A percentile compares a stretch with the other conserved stretches of the same genome.
These are phyloP conservation scores for Gymnocheta viridis DNA, from an alignment of 2,888 invertebrate species.

Conservation along the genomic window DNA sequence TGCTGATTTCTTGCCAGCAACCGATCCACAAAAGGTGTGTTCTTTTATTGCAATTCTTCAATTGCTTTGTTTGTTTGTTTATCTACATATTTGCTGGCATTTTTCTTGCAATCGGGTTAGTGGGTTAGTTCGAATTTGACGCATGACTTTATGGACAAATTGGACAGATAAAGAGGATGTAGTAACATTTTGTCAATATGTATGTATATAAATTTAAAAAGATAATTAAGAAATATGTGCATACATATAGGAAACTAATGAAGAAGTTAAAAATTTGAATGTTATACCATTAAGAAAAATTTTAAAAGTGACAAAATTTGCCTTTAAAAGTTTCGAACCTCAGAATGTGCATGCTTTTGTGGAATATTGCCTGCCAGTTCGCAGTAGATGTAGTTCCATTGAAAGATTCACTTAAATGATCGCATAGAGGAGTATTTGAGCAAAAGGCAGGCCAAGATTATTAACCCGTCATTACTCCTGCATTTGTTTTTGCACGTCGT, in stretches of 20 bases:
- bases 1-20: not conserved
- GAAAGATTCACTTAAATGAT: too few species aligned
- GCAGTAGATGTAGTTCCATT: too few species aligned
- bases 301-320: too few species aligned
- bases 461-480: too few species aligned
- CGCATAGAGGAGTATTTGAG: too few species aligned
- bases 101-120: conserved; percentile 60
- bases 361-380: too few species aligned
- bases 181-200: conserved; percentile 8
- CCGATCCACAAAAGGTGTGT: conserved; percentile 65
- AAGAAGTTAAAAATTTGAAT: not conserved
- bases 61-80: conserved; percentile 12
- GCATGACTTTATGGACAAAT: conserved; percentile 68
- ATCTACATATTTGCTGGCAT: conserved; percentile 16
- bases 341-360: too few species aligned
- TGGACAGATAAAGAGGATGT: conserved; percentile 50
- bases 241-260: too few species aligned
- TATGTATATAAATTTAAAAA: conserved; percentile 17
- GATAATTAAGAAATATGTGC: not conserved
- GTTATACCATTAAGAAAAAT: too few species aligned
- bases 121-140: conserved; percentile 67
- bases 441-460: too few species aligned
- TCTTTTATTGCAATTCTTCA: conserved; percentile 54
- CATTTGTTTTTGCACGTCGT: too few species aligned
- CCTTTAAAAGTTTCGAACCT: too few species aligned